These are phyloP conservation scores for Amiota communis DNA, from an alignment of 2,888 invertebrate species.

Conservation along the genomic window DNA sequence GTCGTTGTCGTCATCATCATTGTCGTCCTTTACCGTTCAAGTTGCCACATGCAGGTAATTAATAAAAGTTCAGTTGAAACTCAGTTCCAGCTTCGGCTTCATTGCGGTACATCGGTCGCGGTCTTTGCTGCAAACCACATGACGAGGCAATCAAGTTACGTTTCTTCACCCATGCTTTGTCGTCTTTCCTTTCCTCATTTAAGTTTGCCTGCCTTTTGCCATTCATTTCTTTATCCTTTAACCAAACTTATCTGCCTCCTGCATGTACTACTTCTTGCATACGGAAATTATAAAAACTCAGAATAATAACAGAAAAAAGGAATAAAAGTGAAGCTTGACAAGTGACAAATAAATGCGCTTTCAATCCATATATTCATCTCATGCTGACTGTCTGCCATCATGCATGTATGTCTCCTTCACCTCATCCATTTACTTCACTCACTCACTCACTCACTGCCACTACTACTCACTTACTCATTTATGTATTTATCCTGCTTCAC, in stretches of 20 bases:
- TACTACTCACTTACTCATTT: background rate
- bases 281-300: slow-evolving; percentile 63
- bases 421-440: slow-evolving; percentile 42
- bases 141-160: slow-evolving; percentile 58
- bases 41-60: slow-evolving; percentile 60
- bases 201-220: background rate
- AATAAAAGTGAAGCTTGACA: slow-evolving; percentile 48
- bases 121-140: background rate
- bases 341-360: slow-evolving; percentile 65
- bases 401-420: background rate
- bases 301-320: slow-evolving; percentile 18
- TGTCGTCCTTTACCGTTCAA: slow-evolving; percentile 24
- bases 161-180: slow-evolving; percentile 46
- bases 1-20: slow-evolving; percentile 23
- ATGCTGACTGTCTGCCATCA: slow-evolving; percentile 34
- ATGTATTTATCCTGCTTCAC: background rate
- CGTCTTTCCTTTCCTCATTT: too few species aligned
- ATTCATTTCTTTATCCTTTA: background rate
- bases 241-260: background rate
- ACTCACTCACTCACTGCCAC: too few species aligned
- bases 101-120: slow-evolving; percentile 9
- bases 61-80: slow-evolving; percentile 56
- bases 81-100: slow-evolving; percentile 45
- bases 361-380: slow-evolving; percentile 35
- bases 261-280: background rate